Evolutionary conservation across 2,113 vertebrate genomes (phyloP).

Genomic region (Natator depressus): DNA sequence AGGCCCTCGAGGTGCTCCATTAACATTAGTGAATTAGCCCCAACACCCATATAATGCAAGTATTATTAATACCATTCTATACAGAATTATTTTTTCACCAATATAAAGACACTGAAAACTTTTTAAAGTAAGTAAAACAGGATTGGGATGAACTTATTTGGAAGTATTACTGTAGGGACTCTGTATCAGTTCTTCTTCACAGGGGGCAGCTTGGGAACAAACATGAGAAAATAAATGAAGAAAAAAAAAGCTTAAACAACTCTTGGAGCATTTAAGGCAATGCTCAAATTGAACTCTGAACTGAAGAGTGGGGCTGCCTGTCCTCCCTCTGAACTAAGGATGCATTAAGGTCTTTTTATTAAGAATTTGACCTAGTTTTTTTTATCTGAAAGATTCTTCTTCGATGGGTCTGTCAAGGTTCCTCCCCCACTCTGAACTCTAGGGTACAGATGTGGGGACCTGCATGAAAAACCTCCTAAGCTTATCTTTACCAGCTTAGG

Average conservation of each 20-base stretch:
- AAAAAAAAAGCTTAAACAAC: neutral
- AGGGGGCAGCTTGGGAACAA: neutral
- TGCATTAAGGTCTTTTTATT: neutral
- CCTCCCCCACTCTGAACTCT: too few relatives aligned
- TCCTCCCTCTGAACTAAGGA: neutral
- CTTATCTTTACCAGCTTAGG: too few relatives aligned
- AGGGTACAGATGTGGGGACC: too few relatives aligned
- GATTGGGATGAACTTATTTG: neutral
- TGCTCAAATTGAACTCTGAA: neutral
- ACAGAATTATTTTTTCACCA: neutral
- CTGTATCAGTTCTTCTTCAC: neutral
- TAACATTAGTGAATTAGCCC: neutral
- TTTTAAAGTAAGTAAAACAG: conserved; percentile 22
- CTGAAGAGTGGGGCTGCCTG: neutral
- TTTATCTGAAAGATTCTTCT: neutral
- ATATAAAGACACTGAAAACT: neutral
- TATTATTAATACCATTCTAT: neutral
- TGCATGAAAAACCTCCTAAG: too few relatives aligned
- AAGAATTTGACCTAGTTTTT: neutral
- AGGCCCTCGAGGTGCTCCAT: fast-evolving
- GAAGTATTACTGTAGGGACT: neutral
- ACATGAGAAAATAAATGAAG: neutral
- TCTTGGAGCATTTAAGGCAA: neutral
- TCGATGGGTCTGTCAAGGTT: too few relatives aligned
- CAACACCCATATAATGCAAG: fast-evolving